Base-by-base conservation (phyloP, 2,113 vertebrate genomes). In the Trogon melanurus region DNA sequence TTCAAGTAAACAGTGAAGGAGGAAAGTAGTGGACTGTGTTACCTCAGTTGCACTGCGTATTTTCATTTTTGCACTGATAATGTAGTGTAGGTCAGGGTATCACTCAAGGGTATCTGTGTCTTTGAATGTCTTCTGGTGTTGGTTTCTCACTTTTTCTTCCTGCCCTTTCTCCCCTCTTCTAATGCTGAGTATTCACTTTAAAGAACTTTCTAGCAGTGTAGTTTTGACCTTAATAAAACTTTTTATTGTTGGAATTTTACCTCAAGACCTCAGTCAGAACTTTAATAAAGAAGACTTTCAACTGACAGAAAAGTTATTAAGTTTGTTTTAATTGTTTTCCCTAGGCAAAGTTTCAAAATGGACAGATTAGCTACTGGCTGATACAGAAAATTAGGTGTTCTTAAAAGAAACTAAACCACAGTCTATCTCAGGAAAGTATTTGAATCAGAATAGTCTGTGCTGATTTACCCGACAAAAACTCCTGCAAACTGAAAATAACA, bases 301-400 rank as follows among this genome's bases (percentile, higher is more conserved):
- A 80, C 11, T 66, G 5, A 58, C 45, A 58, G 45, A 74, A 58
- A 88, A 83, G 41, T 73, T 69, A 62, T 21, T 88, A 85, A 72
- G 13, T 61, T 90, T 82, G 23, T 66, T 96, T 65, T 66, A 83
- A 82, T 88, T 80, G 30, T 73, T 93, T 92, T 92, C 56, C 75
- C 56, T 80, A 75, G 82, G 41, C 30, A 60, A 79, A 62, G 7
- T 88, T 88, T 83, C 50, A 83, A 54, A 88, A 61, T 61, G 27
- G 34, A 51, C 73, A 64, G 16, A 34, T 80, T 60, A 85, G 60
- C 30, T 94, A 53, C 16, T 48, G 58, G 6, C 41, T 92, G 45
- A 65, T 69, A 36, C 1, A 15, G 72, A 85, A 83, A 72, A 50
- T n/a, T 16, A 67, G 16, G 26, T 69, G 27, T n/a, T 50, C 36